Evolutionary conservation across 2,888 invertebrate genomes (phyloP).

Genomic region (Hirtodrosophila histrioides): DNA sequence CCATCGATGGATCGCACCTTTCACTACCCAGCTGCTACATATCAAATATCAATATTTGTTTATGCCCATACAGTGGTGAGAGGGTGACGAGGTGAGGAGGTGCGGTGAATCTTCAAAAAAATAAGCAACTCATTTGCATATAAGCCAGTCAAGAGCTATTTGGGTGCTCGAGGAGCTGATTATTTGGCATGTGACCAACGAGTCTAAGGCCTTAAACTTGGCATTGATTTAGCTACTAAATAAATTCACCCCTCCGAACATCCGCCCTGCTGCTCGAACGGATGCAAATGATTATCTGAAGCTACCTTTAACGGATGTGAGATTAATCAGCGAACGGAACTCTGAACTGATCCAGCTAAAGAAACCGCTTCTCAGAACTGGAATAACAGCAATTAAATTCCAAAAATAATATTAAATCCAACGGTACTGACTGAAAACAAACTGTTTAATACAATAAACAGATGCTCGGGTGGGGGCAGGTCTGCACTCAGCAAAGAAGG

Average conservation of each 20-base stretch:
- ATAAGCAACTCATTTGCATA: constrained; percentile 50
- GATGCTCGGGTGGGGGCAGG: background rate
- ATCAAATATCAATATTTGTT: constrained; percentile 37
- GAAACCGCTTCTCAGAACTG: constrained; percentile 62
- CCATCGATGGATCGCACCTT: constrained; percentile 51
- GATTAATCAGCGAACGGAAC: constrained; percentile 60
- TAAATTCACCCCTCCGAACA: constrained; percentile 1
- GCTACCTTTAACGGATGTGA: constrained; percentile 42
- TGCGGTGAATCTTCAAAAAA: constrained; percentile 4
- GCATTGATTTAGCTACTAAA: constrained; percentile 53
- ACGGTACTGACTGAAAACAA: constrained; percentile 33
- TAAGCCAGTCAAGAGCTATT: constrained; percentile 22
- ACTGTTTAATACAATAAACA: background rate
- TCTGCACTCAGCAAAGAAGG: constrained; percentile 11
- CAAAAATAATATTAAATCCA: constrained; percentile 19
- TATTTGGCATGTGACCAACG: constrained; percentile 26
- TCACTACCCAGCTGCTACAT: constrained; percentile 49
- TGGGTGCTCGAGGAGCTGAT: constrained; percentile 32
- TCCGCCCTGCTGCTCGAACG: background rate
- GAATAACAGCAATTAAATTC: constrained; percentile 39
- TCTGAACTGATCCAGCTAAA: constrained; percentile 33
- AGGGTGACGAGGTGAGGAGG: background rate
- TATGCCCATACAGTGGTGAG: background rate
- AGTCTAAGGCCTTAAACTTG: constrained; percentile 67
- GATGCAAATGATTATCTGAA: constrained; percentile 31